Conservation (phyloP, 2,888 invertebrate species). For the Meganola albula region DNA sequence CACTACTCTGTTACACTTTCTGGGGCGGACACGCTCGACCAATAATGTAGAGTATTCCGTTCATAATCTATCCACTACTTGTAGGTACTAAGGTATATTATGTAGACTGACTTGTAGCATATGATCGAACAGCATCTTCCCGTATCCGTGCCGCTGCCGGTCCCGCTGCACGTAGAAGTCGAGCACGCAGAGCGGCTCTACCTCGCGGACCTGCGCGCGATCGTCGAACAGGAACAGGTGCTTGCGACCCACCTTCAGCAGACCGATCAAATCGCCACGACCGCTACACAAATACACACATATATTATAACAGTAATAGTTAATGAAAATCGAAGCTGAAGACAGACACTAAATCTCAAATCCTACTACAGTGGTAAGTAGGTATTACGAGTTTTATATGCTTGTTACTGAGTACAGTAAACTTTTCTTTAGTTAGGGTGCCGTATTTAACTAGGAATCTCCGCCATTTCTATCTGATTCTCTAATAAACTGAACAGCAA, state of each 20-base stretch:
- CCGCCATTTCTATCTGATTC: no score
- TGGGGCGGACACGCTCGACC: no score
- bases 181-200: slow-evolving; percentile 90
- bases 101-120: slow-evolving; percentile 85
- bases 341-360: not conserved
- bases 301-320: not conserved
- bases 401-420: no score
- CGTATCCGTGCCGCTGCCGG: slow-evolving; percentile 90
- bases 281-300: slow-evolving; percentile 73
- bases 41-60: no score
- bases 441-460: no score
- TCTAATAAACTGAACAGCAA: no score
- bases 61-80: no score
- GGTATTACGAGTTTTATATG: no score
- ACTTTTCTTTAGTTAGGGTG: no score
- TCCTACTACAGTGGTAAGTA: no score
- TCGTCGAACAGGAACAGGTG: slow-evolving; percentile 91
- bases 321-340: not conserved
- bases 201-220: slow-evolving; percentile 83
- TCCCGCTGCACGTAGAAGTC: slow-evolving; percentile 95
- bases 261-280: slow-evolving; percentile 82
- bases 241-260: slow-evolving; percentile 94
- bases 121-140: slow-evolving; percentile 89
- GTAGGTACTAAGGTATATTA: not conserved
- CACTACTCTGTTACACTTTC: no score